These are phyloP conservation scores for Aptenodytes forsteri DNA, from an alignment of 2,113 vertebrate genomes.

Conservation along the genomic window DNA sequence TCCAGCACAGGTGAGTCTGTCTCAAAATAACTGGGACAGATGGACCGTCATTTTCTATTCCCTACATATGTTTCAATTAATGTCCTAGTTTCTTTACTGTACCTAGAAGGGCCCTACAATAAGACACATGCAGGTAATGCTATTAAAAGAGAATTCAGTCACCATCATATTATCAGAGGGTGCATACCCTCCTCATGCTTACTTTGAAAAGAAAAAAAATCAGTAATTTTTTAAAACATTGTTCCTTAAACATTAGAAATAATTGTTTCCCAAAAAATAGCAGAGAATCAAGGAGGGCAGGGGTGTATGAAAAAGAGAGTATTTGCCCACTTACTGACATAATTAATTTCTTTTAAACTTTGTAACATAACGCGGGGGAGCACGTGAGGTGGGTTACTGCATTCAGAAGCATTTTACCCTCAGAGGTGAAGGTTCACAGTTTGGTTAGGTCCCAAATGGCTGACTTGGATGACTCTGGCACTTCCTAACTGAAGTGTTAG, in stretches of 20 bases:
- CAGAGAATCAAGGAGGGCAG: not conserved
- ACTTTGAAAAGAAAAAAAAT: conserved; percentile 4
- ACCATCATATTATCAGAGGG: not conserved
- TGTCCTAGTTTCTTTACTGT: not conserved
- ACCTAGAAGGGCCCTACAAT: not conserved
- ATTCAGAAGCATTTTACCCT: not conserved
- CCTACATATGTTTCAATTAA: not conserved
- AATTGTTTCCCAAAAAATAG: conserved; percentile 5
- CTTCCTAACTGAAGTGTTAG: not conserved
- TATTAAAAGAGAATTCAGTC: not conserved
- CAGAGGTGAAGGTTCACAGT: not conserved
- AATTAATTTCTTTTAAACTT: not conserved
- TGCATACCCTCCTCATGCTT: not conserved
- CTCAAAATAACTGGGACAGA: not conserved
- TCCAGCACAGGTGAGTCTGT: not conserved
- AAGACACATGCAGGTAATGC: not conserved
- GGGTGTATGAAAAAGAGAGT: not conserved
- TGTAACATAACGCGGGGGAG: not conserved
- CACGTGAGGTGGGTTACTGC: not conserved
- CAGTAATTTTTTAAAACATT: not conserved
- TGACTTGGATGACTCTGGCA: not conserved
- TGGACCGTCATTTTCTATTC: not conserved
- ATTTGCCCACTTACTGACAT: not conserved
- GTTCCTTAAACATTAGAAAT: conserved; percentile 11
- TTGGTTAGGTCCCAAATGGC: not conserved